Conservation (phyloP, 2,888 invertebrate genomes). For the Ennomos quercinarius region DNA sequence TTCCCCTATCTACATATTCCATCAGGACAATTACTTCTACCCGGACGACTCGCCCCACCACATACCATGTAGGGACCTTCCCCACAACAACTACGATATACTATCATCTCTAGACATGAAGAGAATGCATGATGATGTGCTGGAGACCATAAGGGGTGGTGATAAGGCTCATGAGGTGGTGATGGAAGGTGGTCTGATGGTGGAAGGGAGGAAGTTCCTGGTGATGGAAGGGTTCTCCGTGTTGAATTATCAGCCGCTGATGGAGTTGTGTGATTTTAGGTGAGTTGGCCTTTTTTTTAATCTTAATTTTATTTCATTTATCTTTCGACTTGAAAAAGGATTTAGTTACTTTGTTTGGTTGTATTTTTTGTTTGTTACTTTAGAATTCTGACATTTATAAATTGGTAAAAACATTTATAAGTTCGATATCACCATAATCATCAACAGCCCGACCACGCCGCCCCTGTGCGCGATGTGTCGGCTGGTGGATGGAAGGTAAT, state of each 20-base stretch:
- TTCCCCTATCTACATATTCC: conserved; percentile 82
- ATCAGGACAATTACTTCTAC: conserved; percentile 92
- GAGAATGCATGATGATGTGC: conserved; percentile 87
- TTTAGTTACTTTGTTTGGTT: no score
- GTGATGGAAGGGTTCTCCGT: conserved; percentile 92
- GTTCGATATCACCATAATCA: no score
- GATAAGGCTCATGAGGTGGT: conserved; percentile 41
- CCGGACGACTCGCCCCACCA: conserved; percentile 88
- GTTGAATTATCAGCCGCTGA: conserved; percentile 88
- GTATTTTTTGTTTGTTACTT: no score
- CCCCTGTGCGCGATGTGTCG: no score
- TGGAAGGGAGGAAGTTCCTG: conserved; percentile 78
- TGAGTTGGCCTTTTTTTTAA: conserved; percentile 43
- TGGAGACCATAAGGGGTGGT: conserved; percentile 60
- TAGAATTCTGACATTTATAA: no score
- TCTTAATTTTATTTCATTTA: no score
- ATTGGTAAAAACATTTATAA: no score
- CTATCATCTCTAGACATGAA: conserved; percentile 90
- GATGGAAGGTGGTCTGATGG: conserved; percentile 6
- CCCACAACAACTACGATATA: conserved; percentile 91
- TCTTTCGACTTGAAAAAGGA: no score
- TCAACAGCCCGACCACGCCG: no score
- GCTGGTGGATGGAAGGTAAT: no score
- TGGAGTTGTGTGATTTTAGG: conserved; percentile 88
- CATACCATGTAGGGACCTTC: conserved; percentile 85